Conservation (phyloP, 2,888 invertebrate genomes). For the Lordiphosa fenestrarum region DNA sequence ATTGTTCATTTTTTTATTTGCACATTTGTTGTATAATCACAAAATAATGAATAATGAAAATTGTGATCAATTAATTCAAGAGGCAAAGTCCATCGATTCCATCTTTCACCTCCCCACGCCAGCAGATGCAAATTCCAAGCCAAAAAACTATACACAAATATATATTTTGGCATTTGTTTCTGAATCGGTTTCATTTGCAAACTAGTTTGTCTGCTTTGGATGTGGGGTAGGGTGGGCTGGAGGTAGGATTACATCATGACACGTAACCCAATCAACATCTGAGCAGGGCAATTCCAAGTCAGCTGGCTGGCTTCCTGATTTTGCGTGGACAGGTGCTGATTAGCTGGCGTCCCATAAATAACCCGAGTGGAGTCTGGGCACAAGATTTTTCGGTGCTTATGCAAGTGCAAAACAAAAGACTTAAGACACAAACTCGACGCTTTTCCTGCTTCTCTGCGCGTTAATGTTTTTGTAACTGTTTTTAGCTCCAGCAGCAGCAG, state of each 20-base stretch:
- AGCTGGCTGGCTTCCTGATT: conserved; percentile 55
- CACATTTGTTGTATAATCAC: conserved; percentile 22
- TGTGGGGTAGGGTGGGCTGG: background rate
- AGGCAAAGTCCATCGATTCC: background rate
- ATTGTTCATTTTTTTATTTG: conserved; percentile 5
- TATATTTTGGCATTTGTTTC: too few relatives aligned
- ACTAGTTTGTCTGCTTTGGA: conserved; percentile 1
- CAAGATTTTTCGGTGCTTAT: conserved; percentile 16
- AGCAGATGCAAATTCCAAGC: background rate
- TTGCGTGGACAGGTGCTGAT: conserved; percentile 71
- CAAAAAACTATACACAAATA: background rate
- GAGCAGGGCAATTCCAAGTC: background rate
- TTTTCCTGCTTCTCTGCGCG: conserved; percentile 21
- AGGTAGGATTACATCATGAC: conserved; percentile 1
- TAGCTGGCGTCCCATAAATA: conserved; percentile 32
- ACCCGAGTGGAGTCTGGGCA: conserved; percentile 11
- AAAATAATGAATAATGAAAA: conserved; percentile 1
- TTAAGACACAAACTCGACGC: conserved; percentile 47
- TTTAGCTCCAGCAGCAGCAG: conserved; percentile 7
- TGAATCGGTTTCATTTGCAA: conserved; percentile 1
- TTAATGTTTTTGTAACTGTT: conserved; percentile 54
- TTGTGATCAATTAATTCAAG: conserved; percentile 1
- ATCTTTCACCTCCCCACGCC: background rate
- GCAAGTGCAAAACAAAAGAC: conserved; percentile 50
- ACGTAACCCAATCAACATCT: conserved; percentile 9